Percentiles rank a stretch among this genome's conserved stretches.
These are phyloP conservation scores for Pomacea maculata DNA, from an alignment of 1,140 invertebrate species.

Conservation along the genomic window DNA sequence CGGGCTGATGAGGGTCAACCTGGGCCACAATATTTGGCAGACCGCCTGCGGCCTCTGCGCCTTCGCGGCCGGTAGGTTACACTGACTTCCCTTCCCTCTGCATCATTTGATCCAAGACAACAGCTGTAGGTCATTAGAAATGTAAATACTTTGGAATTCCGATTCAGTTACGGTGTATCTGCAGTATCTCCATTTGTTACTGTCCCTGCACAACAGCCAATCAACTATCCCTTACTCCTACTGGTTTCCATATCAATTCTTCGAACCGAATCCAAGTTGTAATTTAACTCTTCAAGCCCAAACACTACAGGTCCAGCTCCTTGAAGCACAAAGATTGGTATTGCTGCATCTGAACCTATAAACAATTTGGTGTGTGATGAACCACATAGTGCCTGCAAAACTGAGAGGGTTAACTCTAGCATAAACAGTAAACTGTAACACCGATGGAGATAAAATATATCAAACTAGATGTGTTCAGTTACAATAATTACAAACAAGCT, in stretches of 20 bases:
- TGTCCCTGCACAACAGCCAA: not conserved
- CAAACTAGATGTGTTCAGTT: too few species aligned
- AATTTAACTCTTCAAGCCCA: too few species aligned
- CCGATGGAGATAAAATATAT: too few species aligned
- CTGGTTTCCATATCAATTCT: not conserved
- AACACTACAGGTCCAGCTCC: too few species aligned
- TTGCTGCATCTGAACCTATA: too few species aligned
- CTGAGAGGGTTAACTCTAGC: too few species aligned
- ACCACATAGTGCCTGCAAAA: too few species aligned
- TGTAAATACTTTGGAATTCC: not conserved
- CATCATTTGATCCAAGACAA: not conserved
- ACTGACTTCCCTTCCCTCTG: not conserved
- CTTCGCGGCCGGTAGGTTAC: constrained; percentile 5
- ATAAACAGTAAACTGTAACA: too few species aligned
- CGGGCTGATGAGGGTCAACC: constrained; percentile 19
- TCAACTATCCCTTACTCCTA: not conserved
- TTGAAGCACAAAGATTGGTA: too few species aligned
- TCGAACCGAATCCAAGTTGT: too few species aligned
- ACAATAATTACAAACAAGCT: too few species aligned
- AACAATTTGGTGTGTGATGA: too few species aligned
- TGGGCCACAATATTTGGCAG: constrained; percentile 20
- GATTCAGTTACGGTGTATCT: not conserved
- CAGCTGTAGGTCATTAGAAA: not conserved
- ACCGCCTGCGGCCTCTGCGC: constrained; percentile 8
- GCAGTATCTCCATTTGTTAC: not conserved